Percentiles rank a stretch among this genome's conserved stretches.
Conservation (phyloP, 2,888 invertebrate genomes). For the Lycia hirtaria region DNA sequence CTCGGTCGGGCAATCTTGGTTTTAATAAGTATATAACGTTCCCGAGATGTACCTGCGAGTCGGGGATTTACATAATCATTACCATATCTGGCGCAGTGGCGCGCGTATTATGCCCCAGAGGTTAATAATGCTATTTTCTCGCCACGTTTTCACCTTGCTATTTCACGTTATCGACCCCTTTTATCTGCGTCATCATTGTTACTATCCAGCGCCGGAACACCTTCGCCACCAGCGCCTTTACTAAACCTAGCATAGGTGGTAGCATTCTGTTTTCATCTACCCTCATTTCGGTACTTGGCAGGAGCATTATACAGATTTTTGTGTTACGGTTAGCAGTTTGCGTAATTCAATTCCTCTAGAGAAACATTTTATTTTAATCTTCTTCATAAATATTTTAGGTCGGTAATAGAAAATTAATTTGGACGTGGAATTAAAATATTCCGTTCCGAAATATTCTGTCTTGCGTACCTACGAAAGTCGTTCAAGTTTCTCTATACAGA, state of each 20-base stretch:
- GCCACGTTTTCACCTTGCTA: constrained; percentile 84
- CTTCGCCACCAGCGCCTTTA: constrained; percentile 65
- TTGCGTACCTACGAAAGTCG: constrained; percentile 35
- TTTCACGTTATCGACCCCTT: constrained; percentile 82
- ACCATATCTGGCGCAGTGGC: constrained; percentile 85
- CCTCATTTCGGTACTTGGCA: not conserved
- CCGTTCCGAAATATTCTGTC: constrained; percentile 31
- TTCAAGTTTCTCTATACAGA: constrained; percentile 50
- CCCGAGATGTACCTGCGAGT: constrained; percentile 83
- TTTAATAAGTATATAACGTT: constrained; percentile 85
- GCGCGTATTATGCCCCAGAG: constrained; percentile 84
- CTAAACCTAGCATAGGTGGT: constrained; percentile 36
- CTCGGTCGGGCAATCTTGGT: constrained; percentile 80
- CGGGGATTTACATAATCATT: constrained; percentile 85
- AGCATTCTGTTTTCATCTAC: constrained; percentile 14
- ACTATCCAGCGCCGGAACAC: constrained; percentile 76
- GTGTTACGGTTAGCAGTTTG: constrained; percentile 23
- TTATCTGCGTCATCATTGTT: constrained; percentile 83
- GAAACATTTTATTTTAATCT: constrained; percentile 39
- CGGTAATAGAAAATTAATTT: constrained; percentile 44
- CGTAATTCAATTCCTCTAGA: constrained; percentile 27
- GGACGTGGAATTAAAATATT: constrained; percentile 42
- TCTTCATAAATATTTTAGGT: constrained; percentile 41
- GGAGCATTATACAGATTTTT: constrained; percentile 15
- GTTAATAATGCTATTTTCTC: constrained; percentile 86